Evolutionary conservation across 1,140 invertebrate species (phyloP), one percentile per base, ranked within the genome.

Genomic region (Dryas iulia): DNA sequence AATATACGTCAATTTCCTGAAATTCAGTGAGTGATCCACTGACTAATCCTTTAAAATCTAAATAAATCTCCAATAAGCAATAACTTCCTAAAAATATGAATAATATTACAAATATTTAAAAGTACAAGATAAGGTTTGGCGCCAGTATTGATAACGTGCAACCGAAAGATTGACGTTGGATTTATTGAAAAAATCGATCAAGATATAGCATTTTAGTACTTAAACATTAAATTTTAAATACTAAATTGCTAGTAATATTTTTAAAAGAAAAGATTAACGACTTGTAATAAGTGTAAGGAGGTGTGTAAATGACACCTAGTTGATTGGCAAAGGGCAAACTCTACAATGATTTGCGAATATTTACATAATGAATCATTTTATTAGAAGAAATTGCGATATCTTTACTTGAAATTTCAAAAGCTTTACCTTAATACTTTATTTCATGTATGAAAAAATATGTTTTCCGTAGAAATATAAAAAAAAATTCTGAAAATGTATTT

Each of bases 91-190:
- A 65, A 69, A 65, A 31, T 62, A 60, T 76, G 74, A 76, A 69
- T 76, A 69, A 76, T 47, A 47, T 31, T 39, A 63, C 65, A 76
- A 71, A 69, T 63, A 76, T 76, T 71, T 74, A 58, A 39, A 31
- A 58, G 57, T 58, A 28, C 31, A 1, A 57, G 67, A 69, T 69
- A 62, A 69, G 59, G 35, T 35, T 26, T 18, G 67, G 61, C 67
- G 67, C 67, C 67, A 69, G 5, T 10, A 39, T 57, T 57, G 39
- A 47, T 47, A 47, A 47, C 4, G n/a, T 12, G 14, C 33, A 14
- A 21, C 14, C 2, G 39, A 47, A 47, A 6, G 18, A 47, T 47
- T 21, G 39, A 47, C 7, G 18, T 52, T 72, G 21, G 14, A 21
- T 10, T 47, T 0, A 21, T 6, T 47, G 18, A 21, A 47, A 7